Base-by-base conservation (phyloP, 2,797 vertebrate species). In the Sebastes vulpes region DNA sequence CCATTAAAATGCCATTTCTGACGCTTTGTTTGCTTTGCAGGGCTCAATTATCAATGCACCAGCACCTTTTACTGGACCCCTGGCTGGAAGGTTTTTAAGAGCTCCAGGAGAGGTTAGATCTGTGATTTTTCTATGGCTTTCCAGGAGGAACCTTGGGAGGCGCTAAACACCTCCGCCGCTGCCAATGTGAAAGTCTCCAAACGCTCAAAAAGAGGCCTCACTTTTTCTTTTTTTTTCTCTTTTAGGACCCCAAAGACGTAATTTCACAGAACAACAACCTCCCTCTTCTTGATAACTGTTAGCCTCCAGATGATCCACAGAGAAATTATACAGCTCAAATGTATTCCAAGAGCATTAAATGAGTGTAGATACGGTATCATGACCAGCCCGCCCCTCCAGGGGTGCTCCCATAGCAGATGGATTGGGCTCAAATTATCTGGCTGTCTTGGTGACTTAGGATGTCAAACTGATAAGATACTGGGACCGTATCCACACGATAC, bases 41-140 rank as follows among this genome's bases (percentile, higher is more conserved):
- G 78, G 78, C 89, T 94, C 92, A 94, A 95, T 95, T 95, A 96
- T 94, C 91, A 94, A 90, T 91, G 91, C 83, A 83, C 83, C 87
- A 91, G 89, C 91, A 95, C 92, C 89, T 94, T 94, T 96, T 94
- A 94, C 85, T 58, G 85, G 85, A 94, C 91, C 89, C 85, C 68
- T 46, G 89, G 80, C 92, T 86, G 86, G 64, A 81, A 56, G 79
- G 69, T 74, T 87, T 48, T 94, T 91, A 94, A 86, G 88, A 92
- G 92, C 89, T 93, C 85, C 88, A 84, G 54, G 70, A 87, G 86
- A 88, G 77, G 88, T 82, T 84, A 76, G 79, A 92, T 86, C 89
- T 92, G 93, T 88, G 91, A 94, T 89, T 91, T 92, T 86, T 91
- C 90, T 65, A n/a, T 50, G 81, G 73, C 80, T 82, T 92, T 93